Percentiles rank a stretch among this genome's conserved stretches.
phyloP scores from a whole-genome alignment of 2,797 vertebrate species.

The Phrynocephalus vlangalii region DNA sequence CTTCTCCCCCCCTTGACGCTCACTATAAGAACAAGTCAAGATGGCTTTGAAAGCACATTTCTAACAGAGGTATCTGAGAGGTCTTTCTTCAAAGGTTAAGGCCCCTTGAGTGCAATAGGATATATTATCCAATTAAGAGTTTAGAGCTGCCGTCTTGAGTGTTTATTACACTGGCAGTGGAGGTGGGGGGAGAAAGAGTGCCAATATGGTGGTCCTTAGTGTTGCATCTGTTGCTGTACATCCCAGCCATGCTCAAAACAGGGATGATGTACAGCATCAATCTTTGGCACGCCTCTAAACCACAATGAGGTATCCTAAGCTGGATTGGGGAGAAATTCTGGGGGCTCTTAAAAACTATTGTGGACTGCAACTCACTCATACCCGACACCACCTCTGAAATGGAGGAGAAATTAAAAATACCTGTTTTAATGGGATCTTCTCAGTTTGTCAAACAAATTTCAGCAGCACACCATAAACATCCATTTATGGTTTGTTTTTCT shows the following conservation, averaged over 20 bases:
- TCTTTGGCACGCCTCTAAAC: not conserved
- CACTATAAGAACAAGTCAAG: not conserved
- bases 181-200: not conserved
- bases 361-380: no score
- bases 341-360: no score
- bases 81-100: no score
- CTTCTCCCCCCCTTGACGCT: no score
- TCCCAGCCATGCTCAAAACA: not conserved
- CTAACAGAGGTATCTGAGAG: not conserved
- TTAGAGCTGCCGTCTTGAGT: not conserved
- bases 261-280: not conserved
- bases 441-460: not conserved
- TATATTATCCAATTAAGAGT: not conserved
- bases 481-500: not conserved
- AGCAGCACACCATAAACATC: not conserved
- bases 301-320: not conserved
- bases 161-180: not conserved
- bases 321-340: not conserved
- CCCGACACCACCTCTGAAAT: no score
- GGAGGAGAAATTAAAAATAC: no score
- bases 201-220: not conserved
- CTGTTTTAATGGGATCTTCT: not conserved
- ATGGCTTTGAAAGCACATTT: not conserved
- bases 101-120: not conserved
- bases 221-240: not conserved